Conservation (phyloP, 2,113 vertebrate genomes). For the Leptobrachium ailaonicum region DNA sequence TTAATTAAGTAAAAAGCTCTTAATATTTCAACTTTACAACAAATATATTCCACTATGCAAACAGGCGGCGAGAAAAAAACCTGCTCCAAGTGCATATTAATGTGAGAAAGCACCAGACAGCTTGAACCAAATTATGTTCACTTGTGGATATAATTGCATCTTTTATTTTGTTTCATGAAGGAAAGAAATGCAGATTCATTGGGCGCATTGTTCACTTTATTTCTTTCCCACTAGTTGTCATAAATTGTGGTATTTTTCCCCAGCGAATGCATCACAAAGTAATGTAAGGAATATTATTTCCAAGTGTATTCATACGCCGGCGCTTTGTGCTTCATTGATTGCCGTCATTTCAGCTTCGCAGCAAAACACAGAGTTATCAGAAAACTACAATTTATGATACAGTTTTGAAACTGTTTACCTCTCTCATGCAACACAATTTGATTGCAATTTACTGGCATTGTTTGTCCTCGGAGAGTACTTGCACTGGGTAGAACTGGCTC, state of each 20-base stretch:
- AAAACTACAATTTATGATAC: constrained; percentile 61
- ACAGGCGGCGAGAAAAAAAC: not conserved
- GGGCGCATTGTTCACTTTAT: constrained; percentile 14
- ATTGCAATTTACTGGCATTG: constrained; percentile 54
- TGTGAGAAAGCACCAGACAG: constrained; percentile 8
- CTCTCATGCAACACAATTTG: constrained; percentile 55
- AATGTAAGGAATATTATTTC: constrained; percentile 55
- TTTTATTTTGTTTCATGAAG: constrained; percentile 37
- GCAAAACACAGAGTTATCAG: constrained; percentile 61
- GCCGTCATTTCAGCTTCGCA: constrained; percentile 63
- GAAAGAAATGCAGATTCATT: constrained; percentile 28
- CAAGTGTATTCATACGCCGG: constrained; percentile 53
- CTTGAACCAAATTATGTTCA: constrained; percentile 41
- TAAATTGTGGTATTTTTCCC: constrained; percentile 52
- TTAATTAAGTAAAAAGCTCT: constrained; percentile 16
- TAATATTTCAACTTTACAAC: constrained; percentile 15
- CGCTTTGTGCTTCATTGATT: constrained; percentile 58
- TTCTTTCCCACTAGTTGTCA: constrained; percentile 41
- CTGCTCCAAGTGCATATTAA: constrained; percentile 4
- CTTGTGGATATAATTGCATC: constrained; percentile 17
- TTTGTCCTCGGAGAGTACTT: constrained; percentile 46
- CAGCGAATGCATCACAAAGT: constrained; percentile 48
- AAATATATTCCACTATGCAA: not conserved
- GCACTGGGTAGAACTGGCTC: constrained; percentile 36
- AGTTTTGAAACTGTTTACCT: constrained; percentile 60